These are phyloP conservation scores for Rhabdornis inornatus DNA, from an alignment of 2,113 vertebrate genomes.

Conservation along the genomic window DNA sequence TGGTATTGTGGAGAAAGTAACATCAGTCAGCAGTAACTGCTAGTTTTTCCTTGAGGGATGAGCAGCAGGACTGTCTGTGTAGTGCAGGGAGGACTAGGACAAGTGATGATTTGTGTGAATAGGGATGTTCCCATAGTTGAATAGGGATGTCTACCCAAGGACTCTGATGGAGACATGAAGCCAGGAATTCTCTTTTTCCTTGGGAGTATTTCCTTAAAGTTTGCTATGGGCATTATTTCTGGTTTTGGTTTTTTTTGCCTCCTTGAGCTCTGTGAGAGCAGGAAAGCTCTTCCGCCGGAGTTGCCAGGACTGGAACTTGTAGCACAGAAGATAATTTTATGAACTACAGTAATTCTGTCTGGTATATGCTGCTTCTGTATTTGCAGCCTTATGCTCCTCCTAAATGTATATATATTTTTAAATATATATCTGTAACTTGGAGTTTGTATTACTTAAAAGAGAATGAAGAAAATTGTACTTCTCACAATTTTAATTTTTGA, in stretches of 20 bases:
- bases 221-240: neutral
- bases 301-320: neutral
- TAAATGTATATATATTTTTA: neutral
- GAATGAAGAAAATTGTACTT: neutral
- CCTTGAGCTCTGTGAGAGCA: neutral
- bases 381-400: neutral
- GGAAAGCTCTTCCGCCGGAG: neutral
- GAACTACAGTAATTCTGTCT: neutral
- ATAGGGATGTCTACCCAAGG: neutral
- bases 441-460: neutral
- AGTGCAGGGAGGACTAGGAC: neutral
- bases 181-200: neutral
- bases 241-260: neutral
- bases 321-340: neutral
- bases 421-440: neutral
- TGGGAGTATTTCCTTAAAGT: neutral
- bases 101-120: rapidly evolving
- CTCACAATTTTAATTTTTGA: neutral
- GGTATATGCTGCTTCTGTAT: neutral
- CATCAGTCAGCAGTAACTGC: neutral
- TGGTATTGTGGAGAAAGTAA: neutral
- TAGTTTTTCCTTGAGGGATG: neutral
- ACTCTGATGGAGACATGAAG: neutral
- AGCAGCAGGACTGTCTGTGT: neutral
- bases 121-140: rapidly evolving